These are phyloP conservation scores for Nomada fabriciana DNA, from an alignment of 2,888 invertebrate genomes.

Conservation along the genomic window DNA sequence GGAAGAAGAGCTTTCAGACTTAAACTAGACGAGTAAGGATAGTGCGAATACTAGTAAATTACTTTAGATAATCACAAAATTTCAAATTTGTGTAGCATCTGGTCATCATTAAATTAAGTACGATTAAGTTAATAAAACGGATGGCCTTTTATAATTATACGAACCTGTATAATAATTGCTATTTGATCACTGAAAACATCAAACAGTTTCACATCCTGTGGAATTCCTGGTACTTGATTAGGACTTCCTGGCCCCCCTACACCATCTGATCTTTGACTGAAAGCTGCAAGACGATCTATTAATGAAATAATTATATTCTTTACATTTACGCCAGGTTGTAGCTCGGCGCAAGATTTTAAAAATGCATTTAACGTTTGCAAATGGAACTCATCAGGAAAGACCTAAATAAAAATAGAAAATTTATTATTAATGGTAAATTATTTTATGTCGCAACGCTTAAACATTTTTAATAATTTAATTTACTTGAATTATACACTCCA, in stretches of 20 bases:
- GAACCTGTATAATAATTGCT: conserved; percentile 95
- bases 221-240: conserved; percentile 87
- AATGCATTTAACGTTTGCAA: conserved; percentile 97
- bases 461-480: conserved; percentile 34
- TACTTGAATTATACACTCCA: conserved; percentile 99
- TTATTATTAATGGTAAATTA: conserved; percentile 37
- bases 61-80: conserved; percentile 70
- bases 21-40: conserved; percentile 81
- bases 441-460: not conserved
- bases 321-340: conserved; percentile 98
- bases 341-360: conserved; percentile 97
- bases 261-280: conserved; percentile 91
- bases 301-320: conserved; percentile 99
- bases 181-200: conserved; percentile 99
- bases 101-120: conserved; percentile 73
- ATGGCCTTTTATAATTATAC: conserved; percentile 10
- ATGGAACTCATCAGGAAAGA: conserved; percentile 99
- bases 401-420: conserved; percentile 84
- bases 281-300: conserved; percentile 95
- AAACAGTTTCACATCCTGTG: conserved; percentile 96
- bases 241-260: conserved; percentile 86
- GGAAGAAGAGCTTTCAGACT: conserved; percentile 77
- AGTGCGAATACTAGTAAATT: conserved; percentile 36
- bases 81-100: conserved; percentile 72
- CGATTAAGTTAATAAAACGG: conserved; percentile 1